Evolutionary conservation across 1,140 invertebrate genomes (phyloP).

Genomic region (Brachystomella parvula): DNA sequence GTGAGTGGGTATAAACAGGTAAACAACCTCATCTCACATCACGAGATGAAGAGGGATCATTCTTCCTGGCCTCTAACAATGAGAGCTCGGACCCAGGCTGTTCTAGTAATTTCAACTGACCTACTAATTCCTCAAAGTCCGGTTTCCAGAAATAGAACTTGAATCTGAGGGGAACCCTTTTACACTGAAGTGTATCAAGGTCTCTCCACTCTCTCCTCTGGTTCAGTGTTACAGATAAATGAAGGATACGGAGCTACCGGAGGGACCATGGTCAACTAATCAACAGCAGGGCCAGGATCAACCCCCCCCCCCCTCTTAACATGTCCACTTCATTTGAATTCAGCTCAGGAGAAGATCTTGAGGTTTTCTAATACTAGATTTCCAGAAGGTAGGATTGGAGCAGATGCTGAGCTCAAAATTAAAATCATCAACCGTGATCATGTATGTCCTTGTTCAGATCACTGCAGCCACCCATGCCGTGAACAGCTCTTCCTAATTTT

Average conservation of each 20-base stretch:
- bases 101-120: background rate
- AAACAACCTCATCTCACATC: too few relatives aligned
- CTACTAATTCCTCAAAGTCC: background rate
- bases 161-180: background rate
- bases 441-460: too few relatives aligned
- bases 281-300: background rate
- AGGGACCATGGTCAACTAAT: conserved; percentile 10
- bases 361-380: too few relatives aligned
- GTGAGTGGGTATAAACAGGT: too few relatives aligned
- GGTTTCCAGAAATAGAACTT: conserved; percentile 5
- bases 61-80: background rate
- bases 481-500: too few relatives aligned
- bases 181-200: conserved; percentile 9
- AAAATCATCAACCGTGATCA: too few relatives aligned
- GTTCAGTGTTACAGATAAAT: background rate
- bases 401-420: too few relatives aligned
- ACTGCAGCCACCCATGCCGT: too few relatives aligned
- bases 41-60: too few relatives aligned
- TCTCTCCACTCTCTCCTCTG: background rate
- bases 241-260: too few relatives aligned
- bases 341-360: background rate
- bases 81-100: background rate
- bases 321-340: conserved; percentile 6
- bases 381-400: too few relatives aligned
- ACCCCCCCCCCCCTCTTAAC: too few relatives aligned